Base-by-base conservation (phyloP, 2,888 invertebrate genomes). In the Periphyllus acericola region DNA sequence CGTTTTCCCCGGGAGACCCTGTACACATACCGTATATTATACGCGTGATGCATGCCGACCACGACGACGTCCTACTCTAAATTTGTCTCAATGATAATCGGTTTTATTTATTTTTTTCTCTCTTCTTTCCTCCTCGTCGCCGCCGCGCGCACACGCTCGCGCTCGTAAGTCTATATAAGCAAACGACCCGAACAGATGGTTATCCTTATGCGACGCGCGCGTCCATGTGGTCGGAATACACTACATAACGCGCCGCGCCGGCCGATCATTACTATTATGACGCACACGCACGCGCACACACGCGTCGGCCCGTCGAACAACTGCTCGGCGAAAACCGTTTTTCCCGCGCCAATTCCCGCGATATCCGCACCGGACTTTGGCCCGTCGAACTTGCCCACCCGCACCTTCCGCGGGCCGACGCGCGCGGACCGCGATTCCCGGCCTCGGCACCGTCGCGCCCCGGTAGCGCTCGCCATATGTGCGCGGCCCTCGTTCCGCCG, bases 21-120 rank as follows among this genome's bases (percentile, higher is more conserved):
- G 46, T 66, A 81, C 32, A 21, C 17, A 46, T 40, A 46, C n/a
- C 55, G 60, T 21, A 78, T 78, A 36, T 6, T 36, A 32, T 29
- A 52, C 52, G 29, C 29, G 46, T 46, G 1, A 46, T 29, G 76
- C 76, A 17, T n/a, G 66, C 6, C 66, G 66, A 66, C 71, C 3
- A 14, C 71, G 71, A 25, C 55, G 29, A 72, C 87, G 79, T 87
- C 87, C 87, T 80, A 87, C 87, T 87, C 87, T 74, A 74, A 87
- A 87, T 87, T 87, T 60, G 80, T 87, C 80, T 80, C 87, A 11
- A 86, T n/a, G 87, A 81, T 87, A 81, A 87, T 87, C 87, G 87
- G 78, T 87, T 75, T 87, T 80, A 55, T 87, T 74, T n/a, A n/a
- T n/a, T n/a, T n/a, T 81, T 36, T 79, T 60, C 6, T 32, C 36